Evolutionary conservation across 2,888 invertebrate species (phyloP), one percentile per base, ranked within the genome.

Genomic region (Lacanobia oleracea): DNA sequence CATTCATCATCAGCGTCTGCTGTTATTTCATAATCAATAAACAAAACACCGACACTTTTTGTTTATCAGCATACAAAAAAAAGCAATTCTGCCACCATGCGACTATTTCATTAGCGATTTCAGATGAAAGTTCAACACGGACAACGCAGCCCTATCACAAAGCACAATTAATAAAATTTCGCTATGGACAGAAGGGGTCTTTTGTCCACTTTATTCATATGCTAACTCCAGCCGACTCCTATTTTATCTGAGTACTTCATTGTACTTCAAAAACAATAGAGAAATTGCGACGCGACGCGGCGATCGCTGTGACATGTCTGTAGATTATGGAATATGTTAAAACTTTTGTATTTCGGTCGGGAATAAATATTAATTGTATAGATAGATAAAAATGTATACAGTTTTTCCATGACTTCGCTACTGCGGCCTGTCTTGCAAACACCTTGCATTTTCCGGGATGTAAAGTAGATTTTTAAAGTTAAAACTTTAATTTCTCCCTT

Each of bases 171-270:
- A 94, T 94, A 93, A 93, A 93, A 94, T 91, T 91, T 91, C 90
- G 89, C 90, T 85, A 88, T 89, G 91, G 88, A 87, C 90, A 88
- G 88, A 87, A 90, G 91, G 91, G 91, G 89, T 90, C 91, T 91
- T 92, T 94, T 94, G 94, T 94, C 93, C 94, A 92, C 87, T 93
- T 92, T 94, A 94, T 95, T 94, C 93, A 94, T 94, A 94, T 94
- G 94, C 94, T 93, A 95, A 95, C 93, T 93, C 91, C 89, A 89
- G 88, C 83, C 88, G 88, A 89, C 90, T 90, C 88, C 90, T 91
- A 91, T 92, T 91, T 91, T 89, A 91, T 87, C 88, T 81, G 86
- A 89, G 88, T 88, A 91, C 89, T 90, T 92, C 91, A 92, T 93
- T 92, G 92, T 93, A 88, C 89, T 92, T 90, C 88, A 91, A 91